Evolutionary conservation across 2,888 invertebrate species (phyloP), one percentile per base, ranked within the genome.

Genomic region (Eledona agricola): DNA sequence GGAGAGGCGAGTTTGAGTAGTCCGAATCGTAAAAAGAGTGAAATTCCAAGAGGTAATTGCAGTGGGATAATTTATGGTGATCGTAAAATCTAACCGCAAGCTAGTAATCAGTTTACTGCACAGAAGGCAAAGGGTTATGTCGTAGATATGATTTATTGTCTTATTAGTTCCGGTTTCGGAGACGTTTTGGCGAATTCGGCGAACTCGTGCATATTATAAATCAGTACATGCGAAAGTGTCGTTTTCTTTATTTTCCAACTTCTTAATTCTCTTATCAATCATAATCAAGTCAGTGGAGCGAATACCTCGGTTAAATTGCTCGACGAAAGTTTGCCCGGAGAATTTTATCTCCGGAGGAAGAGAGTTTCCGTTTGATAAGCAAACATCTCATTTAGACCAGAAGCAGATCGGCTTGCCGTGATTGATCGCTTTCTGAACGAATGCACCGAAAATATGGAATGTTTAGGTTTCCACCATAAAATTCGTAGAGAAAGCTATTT

Each of bases 231-330:
- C 53, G 35, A 53, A 25, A 40, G n/a, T 26, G 19, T 26, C 5
- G 25, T 38, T 46, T 31, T 29, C 53, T 28, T 11, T 35, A 9
- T 25, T 31, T 49, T 28, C 34, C 49, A 57, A 65, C 66, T 66
- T 65, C 67, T 67, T 72, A 70, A 72, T 74, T 73, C 71, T 71
- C 71, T 73, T 75, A 76, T 76, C 76, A 76, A 76, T 76, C 76
- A 75, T 75, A 75, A 76, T 76, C 75, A 75, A 73, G 70, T 70
- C 73, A 72, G 69, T 72, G 72, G 66, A 71, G 73, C 75, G 73
- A 68, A 69, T 68, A 72, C 71, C 70, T 68, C 62, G 65, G 71
- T 70, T 72, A 72, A 74, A 74, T 74, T 73, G 72, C 72, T 70
- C 62, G 67, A 68, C 67, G 71, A 65, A 70, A 72, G 67, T 70